Evolutionary conservation across 2,113 vertebrate genomes (phyloP), one percentile per base, ranked within the genome.

Genomic region (Cepphus grylle): DNA sequence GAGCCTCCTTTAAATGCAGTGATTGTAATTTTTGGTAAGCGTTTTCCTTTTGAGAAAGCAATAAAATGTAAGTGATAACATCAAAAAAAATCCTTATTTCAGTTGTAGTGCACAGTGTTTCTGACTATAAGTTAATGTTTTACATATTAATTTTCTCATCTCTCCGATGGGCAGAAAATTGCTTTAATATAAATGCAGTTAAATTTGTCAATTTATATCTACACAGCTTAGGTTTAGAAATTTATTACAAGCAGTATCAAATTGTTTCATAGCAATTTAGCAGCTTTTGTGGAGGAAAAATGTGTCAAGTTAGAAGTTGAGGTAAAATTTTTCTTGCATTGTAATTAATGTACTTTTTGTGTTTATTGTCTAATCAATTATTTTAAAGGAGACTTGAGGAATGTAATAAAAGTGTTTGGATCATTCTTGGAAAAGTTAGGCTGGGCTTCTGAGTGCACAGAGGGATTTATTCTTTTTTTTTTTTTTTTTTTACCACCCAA

Each of bases 131-230:
- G 58, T 97, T 98, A 98, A 97, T 97, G 76, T 71, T 93, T 98
- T 97, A 94, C 92, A 95, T 97, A 95, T 97, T 98, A 97, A 97
- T 97, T 98, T 97, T 94, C 74, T 97, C 93, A 93, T 97, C 58
- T 97, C 34, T 97, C 71, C 96, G 95, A 97, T 98, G 78, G 97
- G 81, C 87, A 97, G 86, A 97, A 98, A 97, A 97, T 96, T 96
- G 49, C 66, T 95, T 97, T 97, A 97, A 97, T 96, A 96, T 96
- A 97, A 97, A 97, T 97, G 95, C 89, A 95, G 88, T 97, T 97
- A 97, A 96, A 87, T 97, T 95, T 98, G 92, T 97, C 96, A 94
- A 96, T 97, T 98, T 96, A 63, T 95, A 93, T 98, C 90, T 88
- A 79, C 61, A 97, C 52, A 90, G 56, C 65, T 95, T 95, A 94